A percentile compares a stretch with the other conserved stretches of the same genome.
phyloP scores from a whole-genome alignment of 1,140 invertebrate genomes.

The Whitmania pigra region DNA sequence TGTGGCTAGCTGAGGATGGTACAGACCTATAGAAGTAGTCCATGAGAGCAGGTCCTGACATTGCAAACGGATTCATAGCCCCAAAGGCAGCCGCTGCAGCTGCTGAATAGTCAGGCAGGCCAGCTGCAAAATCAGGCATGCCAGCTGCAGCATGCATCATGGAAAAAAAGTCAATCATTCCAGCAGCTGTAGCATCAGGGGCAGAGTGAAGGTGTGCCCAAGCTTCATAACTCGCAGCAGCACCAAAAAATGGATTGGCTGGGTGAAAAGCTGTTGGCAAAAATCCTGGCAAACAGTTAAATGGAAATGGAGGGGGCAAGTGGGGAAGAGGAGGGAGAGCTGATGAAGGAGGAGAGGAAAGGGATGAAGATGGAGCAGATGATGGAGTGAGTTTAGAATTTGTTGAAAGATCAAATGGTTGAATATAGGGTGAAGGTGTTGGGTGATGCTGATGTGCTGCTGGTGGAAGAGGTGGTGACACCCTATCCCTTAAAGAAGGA shows the following conservation, averaged over 20 bases:
- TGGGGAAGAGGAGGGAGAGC: neutral
- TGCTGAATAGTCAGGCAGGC: neutral
- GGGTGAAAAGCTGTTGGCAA: constrained; percentile 1
- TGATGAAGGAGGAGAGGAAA: constrained; percentile 2
- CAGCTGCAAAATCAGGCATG: neutral
- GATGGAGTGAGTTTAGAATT: constrained; percentile 4
- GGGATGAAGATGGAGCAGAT: neutral
- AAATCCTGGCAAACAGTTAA: neutral
- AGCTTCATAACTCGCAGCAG: neutral
- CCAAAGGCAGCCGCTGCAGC: constrained; percentile 7
- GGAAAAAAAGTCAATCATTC: constrained; percentile 7
- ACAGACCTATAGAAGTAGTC: constrained; percentile 8
- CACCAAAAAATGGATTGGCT: neutral
- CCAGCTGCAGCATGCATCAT: neutral
- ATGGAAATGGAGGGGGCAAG: neutral
- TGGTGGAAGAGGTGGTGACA: neutral
- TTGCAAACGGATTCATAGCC: constrained; percentile 6
- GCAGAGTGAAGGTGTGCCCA: constrained; percentile 9
- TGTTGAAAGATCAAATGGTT: constrained; percentile 12
- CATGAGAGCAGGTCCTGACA: neutral
- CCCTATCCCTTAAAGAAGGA: neutral
- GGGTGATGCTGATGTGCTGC: neutral
- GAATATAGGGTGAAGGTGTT: neutral
- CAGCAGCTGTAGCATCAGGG: constrained; percentile 4
- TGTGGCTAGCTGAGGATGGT: neutral